phyloP scores from a whole-genome alignment of 1,140 invertebrate genomes.

The Pararge aegeria region DNA sequence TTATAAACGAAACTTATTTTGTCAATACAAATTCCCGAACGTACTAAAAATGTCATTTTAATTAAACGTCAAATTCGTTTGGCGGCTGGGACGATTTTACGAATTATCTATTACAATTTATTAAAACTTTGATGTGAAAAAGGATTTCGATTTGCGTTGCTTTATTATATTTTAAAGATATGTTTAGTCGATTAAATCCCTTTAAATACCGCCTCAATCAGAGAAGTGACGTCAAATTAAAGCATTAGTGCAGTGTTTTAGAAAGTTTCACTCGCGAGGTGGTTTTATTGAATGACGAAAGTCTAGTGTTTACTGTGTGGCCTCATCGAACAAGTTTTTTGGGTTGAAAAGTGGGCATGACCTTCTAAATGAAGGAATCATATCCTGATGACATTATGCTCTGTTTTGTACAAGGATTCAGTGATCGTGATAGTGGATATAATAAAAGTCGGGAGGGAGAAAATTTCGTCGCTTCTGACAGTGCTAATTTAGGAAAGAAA shows the following conservation, averaged over 20 bases:
- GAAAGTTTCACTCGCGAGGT: conserved; percentile 1
- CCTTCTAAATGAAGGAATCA: conserved; percentile 70
- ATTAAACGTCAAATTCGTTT: conserved; percentile 13
- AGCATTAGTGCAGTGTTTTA: conserved; percentile 22
- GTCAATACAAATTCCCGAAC: conserved; percentile 29
- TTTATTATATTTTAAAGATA: neutral
- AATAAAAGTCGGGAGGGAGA: conserved; percentile 45
- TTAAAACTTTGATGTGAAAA: neutral
- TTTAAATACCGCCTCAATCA: neutral
- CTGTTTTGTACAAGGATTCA: conserved; percentile 71
- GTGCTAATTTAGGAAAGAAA: conserved; percentile 32
- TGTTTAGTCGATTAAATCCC: neutral
- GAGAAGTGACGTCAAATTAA: conserved; percentile 34
- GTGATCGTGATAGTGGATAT: conserved; percentile 50
- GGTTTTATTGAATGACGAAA: conserved; percentile 6
- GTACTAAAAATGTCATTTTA: conserved; percentile 29
- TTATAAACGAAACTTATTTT: conserved; percentile 38
- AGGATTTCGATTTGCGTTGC: neutral
- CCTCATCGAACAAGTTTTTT: conserved; percentile 14
- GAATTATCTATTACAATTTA: neutral
- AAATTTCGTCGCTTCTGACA: conserved; percentile 35
- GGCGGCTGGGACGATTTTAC: conserved; percentile 3
- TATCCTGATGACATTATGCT: conserved; percentile 75
- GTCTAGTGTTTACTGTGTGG: conserved; percentile 5
- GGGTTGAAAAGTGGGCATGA: conserved; percentile 30